phyloP scores from a whole-genome alignment of 64 coral and sea anemone genomes.

The Montipora capricornis region DNA sequence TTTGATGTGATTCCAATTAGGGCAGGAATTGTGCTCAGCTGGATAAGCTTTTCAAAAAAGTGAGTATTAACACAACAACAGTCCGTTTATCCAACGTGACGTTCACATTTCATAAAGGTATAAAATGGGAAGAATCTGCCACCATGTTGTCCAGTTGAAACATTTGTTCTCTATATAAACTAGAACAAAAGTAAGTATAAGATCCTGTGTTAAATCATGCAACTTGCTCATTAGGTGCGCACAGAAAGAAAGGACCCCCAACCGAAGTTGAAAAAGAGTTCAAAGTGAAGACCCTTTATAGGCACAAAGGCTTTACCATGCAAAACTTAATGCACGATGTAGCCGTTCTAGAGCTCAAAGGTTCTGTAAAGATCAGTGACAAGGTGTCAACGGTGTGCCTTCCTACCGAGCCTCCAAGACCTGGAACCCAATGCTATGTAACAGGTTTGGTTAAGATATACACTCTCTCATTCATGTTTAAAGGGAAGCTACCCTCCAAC shows the following conservation, averaged over 20 bases:
- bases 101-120: neutral
- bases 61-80: too few species aligned
- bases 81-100: too few species aligned
- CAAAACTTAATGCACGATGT: constrained; percentile 59
- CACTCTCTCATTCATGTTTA: too few species aligned
- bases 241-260: constrained; percentile 10
- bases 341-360: constrained; percentile 53
- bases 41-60: too few species aligned
- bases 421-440: constrained; percentile 54
- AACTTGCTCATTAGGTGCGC: constrained; percentile 24
- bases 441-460: constrained; percentile 34
- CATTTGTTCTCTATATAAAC: neutral
- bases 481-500: too few species aligned
- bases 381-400: constrained; percentile 74
- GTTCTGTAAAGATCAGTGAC: constrained; percentile 36
- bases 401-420: neutral
- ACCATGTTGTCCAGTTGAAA: neutral
- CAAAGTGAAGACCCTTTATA: constrained; percentile 42
- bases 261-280: constrained; percentile 58
- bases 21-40: too few species aligned
- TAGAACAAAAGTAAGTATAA: too few species aligned
- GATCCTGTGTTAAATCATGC: too few species aligned
- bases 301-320: constrained; percentile 56
- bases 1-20: too few species aligned
- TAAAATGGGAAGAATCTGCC: neutral